phyloP scores from a whole-genome alignment of 2,797 vertebrate genomes.

The Lepidocolaptes lacrymiger region DNA sequence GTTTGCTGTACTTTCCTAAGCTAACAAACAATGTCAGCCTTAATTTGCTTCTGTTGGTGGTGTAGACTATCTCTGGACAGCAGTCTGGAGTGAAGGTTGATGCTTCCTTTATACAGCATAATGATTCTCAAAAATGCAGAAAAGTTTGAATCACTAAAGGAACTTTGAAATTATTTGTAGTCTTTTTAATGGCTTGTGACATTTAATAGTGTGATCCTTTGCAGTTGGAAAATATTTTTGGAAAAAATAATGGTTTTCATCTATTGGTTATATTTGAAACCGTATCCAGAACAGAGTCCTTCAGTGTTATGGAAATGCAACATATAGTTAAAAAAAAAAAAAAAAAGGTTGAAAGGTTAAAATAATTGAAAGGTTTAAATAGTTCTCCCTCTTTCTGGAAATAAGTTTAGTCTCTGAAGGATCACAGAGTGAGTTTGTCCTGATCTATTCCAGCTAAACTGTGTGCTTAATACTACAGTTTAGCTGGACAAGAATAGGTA shows the following conservation, averaged over 20 bases:
- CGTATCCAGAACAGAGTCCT: not conserved
- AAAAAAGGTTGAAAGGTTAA: not conserved
- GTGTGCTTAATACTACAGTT: not conserved
- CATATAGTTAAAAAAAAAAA: not conserved
- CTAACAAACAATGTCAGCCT: not conserved
- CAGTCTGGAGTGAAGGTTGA: not conserved
- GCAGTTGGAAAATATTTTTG: not conserved
- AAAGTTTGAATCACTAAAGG: not conserved
- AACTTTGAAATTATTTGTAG: not conserved
- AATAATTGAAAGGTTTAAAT: too few relatives aligned
- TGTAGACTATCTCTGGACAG: not conserved
- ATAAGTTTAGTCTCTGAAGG: not conserved
- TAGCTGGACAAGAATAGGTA: not conserved
- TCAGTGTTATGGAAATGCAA: not conserved
- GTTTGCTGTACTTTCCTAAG: not conserved
- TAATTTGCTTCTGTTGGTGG: not conserved
- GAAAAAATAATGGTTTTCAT: not conserved
- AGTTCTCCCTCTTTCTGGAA: not conserved
- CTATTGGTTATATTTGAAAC: not conserved
- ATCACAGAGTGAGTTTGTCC: not conserved
- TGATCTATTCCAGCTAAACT: not conserved
- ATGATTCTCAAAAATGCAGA: not conserved
- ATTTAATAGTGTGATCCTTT: not conserved
- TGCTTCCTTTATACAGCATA: not conserved
- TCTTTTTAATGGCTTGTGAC: not conserved